These are phyloP conservation scores for Busseola fusca DNA, from an alignment of 2,888 invertebrate species.

Conservation along the genomic window DNA sequence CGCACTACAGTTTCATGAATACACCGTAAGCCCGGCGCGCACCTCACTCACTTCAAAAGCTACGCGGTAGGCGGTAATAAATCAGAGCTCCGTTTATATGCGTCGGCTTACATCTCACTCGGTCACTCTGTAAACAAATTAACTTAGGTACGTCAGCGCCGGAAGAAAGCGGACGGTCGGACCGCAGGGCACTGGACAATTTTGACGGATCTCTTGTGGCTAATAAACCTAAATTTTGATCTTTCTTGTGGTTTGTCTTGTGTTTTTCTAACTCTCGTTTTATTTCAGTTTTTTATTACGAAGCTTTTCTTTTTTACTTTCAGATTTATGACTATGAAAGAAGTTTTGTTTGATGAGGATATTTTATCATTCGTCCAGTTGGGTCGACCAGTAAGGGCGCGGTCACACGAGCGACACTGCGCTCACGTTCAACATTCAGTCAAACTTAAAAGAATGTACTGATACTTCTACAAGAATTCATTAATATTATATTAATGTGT, in stretches of 20 bases:
- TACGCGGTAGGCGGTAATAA: slow-evolving; percentile 34
- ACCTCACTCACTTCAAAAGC: slow-evolving; percentile 41
- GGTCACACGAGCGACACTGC: no score
- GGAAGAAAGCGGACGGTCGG: slow-evolving; percentile 2
- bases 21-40: slow-evolving; percentile 5
- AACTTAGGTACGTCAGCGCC: slow-evolving; percentile 42
- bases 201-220: slow-evolving; percentile 34
- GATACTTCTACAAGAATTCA: no score
- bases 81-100: slow-evolving; percentile 41
- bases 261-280: slow-evolving; percentile 32
- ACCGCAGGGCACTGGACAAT: background rate
- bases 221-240: slow-evolving; percentile 48
- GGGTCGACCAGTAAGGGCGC: no score
- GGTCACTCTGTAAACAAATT: slow-evolving; percentile 60
- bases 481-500: no score
- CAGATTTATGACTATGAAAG: slow-evolving; percentile 14
- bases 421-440: no score
- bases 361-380: background rate
- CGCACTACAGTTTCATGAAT: background rate
- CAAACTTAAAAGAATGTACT: no score
- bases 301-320: slow-evolving; percentile 13
- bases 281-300: slow-evolving; percentile 36
- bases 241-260: slow-evolving; percentile 49
- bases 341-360: slow-evolving; percentile 26
- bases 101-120: slow-evolving; percentile 55